Evolutionary conservation across 2,797 vertebrate species (phyloP).

Genomic region (Sandelia bainsii): DNA sequence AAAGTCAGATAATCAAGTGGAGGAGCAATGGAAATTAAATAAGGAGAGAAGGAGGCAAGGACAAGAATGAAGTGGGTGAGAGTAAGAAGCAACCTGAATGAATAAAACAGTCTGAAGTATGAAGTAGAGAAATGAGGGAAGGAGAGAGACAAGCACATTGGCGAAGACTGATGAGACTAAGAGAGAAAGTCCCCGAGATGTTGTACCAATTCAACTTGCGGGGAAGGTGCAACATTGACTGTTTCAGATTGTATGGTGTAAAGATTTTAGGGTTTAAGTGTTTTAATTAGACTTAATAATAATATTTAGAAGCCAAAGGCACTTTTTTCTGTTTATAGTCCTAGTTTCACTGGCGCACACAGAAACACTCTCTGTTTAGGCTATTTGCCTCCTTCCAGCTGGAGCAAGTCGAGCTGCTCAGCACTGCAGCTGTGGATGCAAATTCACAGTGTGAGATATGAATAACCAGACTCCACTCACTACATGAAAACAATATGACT

Average conservation of each 20-base stretch:
- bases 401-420: too few relatives aligned
- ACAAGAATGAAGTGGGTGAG: conserved; percentile 13
- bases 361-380: background rate
- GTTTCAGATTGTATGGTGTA: too few relatives aligned
- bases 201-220: too few relatives aligned
- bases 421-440: too few relatives aligned
- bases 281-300: background rate
- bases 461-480: too few relatives aligned
- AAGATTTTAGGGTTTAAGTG: background rate
- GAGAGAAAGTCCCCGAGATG: background rate
- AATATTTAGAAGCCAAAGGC: background rate
- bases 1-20: background rate
- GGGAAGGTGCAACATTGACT: too few relatives aligned
- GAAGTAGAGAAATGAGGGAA: conserved; percentile 26
- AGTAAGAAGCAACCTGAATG: conserved; percentile 27
- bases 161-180: conserved; percentile 28
- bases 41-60: conserved; percentile 5
- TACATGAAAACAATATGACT: too few relatives aligned
- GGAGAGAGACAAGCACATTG: conserved; percentile 1
- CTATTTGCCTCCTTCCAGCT: too few relatives aligned
- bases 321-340: background rate
- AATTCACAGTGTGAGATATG: too few relatives aligned
- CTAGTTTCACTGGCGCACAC: background rate
- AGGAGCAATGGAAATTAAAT: conserved; percentile 3
- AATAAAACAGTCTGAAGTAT: conserved; percentile 26